phyloP scores from a whole-genome alignment of 2,888 invertebrate species.

The Phasia obesa region DNA sequence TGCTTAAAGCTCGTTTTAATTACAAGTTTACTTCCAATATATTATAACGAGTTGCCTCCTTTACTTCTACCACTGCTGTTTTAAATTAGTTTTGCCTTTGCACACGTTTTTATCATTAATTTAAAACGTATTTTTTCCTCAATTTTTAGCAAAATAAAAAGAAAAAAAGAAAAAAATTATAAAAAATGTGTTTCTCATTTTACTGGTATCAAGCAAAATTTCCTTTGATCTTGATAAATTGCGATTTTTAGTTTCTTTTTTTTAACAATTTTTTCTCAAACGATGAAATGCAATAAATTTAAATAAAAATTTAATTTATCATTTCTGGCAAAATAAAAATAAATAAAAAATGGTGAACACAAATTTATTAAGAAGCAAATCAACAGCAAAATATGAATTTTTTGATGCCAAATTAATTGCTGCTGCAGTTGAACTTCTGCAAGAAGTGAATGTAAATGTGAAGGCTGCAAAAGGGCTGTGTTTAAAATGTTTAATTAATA shows the following conservation, averaged over 20 bases:
- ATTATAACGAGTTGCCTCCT: background rate
- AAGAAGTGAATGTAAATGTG: background rate
- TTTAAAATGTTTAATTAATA: no score
- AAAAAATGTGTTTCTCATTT: conserved; percentile 71
- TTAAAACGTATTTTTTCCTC: conserved; percentile 41
- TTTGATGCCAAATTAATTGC: conserved; percentile 19
- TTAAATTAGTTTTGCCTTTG: conserved; percentile 15
- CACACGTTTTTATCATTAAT: conserved; percentile 65
- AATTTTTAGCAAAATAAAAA: background rate
- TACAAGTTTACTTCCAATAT: background rate
- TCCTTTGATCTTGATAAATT: conserved; percentile 68
- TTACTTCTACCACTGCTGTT: background rate
- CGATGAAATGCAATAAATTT: conserved; percentile 59
- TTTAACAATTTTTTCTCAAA: conserved; percentile 2
- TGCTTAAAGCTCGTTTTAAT: no score
- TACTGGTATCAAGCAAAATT: conserved; percentile 71
- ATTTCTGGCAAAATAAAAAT: conserved; percentile 5
- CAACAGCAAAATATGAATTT: background rate
- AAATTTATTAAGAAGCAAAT: background rate
- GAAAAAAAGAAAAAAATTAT: background rate
- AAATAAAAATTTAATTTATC: conserved; percentile 60
- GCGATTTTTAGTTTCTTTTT: conserved; percentile 39
- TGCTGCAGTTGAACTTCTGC: conserved; percentile 10
- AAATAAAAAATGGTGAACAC: conserved; percentile 2
- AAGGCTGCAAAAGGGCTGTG: no score